Evolutionary conservation across 1,140 invertebrate genomes (phyloP), one percentile per base, ranked within the genome.

Genomic region (Scaptomyza pallida): DNA sequence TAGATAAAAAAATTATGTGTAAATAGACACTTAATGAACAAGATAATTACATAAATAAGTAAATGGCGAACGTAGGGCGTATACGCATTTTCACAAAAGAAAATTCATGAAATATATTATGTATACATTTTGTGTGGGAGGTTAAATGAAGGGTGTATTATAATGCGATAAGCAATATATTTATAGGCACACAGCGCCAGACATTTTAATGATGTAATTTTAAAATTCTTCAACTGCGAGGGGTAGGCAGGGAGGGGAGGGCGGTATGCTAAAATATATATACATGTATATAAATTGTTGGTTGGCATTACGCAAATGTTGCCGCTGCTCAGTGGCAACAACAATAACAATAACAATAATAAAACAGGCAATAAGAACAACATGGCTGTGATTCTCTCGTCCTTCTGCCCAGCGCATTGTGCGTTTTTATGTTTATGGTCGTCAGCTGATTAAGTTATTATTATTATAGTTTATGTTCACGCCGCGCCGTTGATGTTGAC

Each of bases 371-470:
- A 40, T 13, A 54, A 54, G 33, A 37, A 16, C 47, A 41, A 47
- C 26, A 44, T 3, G 21, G 10, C 1, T 13, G 17, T 12, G 21
- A 43, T 9, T 23, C 17, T 19, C 4, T 6, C 6, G n/a, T 26
- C 23, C 35, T 4, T 26, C 23, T 21, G 21, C 21, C 2, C 21
- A 21, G 21, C 21, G 2, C 6, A 6, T 26, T 26, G 23, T 9
- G 26, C 26, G 50, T 51, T 67, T 61, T 68, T 43, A 68, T 68
- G 64, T 51, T 68, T 61, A 68, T 68, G 51, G 56, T 44, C 61
- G 56, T 26, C 47, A 61, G 47, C 64, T 68, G 56, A 68, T 61
- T 68, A 68, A 68, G 64, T 68, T 68, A 68, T 68, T 68, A 64
- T 64, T 55, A 45, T 68, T 61, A 61, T 51, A 52, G 64, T 68